These are phyloP conservation scores for Pyxicephalus adspersus DNA, from an alignment of 2,113 vertebrate genomes.

Conservation along the genomic window DNA sequence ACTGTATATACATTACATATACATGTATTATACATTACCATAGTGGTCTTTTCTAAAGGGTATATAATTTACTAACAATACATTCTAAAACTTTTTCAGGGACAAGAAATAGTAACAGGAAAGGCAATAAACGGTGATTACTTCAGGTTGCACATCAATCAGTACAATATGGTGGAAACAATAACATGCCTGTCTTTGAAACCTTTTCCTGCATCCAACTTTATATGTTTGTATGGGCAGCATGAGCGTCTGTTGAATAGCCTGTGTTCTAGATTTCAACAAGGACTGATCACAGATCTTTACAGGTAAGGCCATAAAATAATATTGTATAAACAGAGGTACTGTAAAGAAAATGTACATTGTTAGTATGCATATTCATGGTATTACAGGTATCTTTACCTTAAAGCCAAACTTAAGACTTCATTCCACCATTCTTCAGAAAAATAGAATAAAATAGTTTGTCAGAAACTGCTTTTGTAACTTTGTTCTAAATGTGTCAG, in stretches of 20 bases:
- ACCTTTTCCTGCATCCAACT: constrained; percentile 82
- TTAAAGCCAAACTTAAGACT: too few species aligned
- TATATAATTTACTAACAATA: not conserved
- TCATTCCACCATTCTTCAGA: too few species aligned
- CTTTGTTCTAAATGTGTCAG: too few species aligned
- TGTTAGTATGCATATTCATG: too few species aligned
- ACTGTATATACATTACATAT: not conserved
- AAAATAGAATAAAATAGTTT: too few species aligned
- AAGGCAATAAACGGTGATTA: constrained; percentile 76
- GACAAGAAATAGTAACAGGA: constrained; percentile 77
- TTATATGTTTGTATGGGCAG: constrained; percentile 81
- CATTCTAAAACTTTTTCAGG: constrained; percentile 68
- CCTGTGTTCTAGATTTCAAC: constrained; percentile 71
- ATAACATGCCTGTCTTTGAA: constrained; percentile 86
- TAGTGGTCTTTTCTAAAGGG: not conserved
- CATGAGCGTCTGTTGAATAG: constrained; percentile 88
- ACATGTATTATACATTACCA: not conserved
- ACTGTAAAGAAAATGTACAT: too few species aligned
- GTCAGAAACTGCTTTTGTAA: too few species aligned
- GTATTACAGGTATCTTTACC: too few species aligned
- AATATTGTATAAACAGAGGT: too few species aligned
- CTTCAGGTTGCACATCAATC: constrained; percentile 80
- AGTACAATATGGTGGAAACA: constrained; percentile 74
- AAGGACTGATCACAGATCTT: constrained; percentile 79
- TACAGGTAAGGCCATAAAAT: constrained; percentile 78